phyloP scores from a whole-genome alignment of 2,888 invertebrate species.

The Busseola fusca region DNA sequence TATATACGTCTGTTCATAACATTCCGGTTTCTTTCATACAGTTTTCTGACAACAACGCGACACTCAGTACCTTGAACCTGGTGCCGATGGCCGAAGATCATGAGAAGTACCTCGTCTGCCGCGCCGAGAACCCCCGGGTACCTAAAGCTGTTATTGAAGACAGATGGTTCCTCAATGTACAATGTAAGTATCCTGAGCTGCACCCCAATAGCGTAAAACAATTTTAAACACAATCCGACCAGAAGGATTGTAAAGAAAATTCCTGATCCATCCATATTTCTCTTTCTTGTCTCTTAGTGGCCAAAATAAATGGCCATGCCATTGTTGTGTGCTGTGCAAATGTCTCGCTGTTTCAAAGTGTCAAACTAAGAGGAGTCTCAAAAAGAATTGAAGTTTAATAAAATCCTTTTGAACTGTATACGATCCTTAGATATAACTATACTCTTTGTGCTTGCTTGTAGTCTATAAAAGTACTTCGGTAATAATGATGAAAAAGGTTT shows the following conservation, averaged over 20 bases:
- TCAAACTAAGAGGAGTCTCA: background rate
- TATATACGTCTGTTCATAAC: background rate
- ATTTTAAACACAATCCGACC: background rate
- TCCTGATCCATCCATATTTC: background rate
- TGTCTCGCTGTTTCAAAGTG: too few species aligned
- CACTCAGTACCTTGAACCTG: slow-evolving; percentile 93
- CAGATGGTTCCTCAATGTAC: slow-evolving; percentile 93
- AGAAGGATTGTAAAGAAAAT: background rate
- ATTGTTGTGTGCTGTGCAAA: background rate
- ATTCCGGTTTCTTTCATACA: slow-evolving; percentile 64
- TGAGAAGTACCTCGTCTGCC: slow-evolving; percentile 93
- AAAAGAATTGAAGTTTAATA: background rate
- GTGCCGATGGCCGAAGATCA: slow-evolving; percentile 94
- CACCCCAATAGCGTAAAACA: background rate
- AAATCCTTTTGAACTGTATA: background rate
- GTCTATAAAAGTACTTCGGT: background rate
- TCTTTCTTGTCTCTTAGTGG: background rate
- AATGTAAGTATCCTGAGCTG: slow-evolving; percentile 90
- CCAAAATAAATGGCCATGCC: background rate
- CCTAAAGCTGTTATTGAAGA: slow-evolving; percentile 93
- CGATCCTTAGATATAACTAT: background rate
- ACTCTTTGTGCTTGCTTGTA: background rate
- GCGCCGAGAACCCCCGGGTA: slow-evolving; percentile 93
- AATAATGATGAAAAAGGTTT: background rate
- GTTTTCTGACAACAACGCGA: slow-evolving; percentile 92